These are phyloP conservation scores for Aporrectodea caliginosa DNA, from an alignment of 1,140 invertebrate species.

Conservation along the genomic window DNA sequence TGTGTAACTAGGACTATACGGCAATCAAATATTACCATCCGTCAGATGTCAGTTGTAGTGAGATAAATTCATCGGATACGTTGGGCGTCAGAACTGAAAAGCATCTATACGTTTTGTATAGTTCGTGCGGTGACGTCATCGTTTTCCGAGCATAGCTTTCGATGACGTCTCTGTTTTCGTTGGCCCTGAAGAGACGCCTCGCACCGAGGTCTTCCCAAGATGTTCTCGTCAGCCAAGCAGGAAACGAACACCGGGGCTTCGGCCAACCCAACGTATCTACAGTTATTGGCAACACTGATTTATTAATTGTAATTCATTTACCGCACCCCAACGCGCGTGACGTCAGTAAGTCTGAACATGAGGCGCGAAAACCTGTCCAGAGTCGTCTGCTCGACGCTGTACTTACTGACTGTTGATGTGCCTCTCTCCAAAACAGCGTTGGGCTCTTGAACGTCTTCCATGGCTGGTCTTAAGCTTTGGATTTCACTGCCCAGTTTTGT, in stretches of 20 bases:
- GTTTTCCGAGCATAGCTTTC: not conserved
- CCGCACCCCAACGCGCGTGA: too few relatives aligned
- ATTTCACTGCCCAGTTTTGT: too few relatives aligned
- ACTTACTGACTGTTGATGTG: too few relatives aligned
- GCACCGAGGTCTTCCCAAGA: slow-evolving; percentile 21
- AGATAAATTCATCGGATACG: not conserved
- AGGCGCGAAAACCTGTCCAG: too few relatives aligned
- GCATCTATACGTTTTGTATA: not conserved
- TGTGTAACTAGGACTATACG: too few relatives aligned
- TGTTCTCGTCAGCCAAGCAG: slow-evolving; percentile 12
- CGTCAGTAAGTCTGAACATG: too few relatives aligned
- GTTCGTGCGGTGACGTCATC: not conserved
- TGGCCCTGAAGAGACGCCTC: slow-evolving; percentile 18
- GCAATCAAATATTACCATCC: not conserved
- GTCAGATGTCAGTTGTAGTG: not conserved
- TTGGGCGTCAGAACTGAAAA: not conserved
- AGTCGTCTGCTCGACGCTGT: too few relatives aligned
- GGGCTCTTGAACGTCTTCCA: too few relatives aligned
- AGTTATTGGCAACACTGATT: too few relatives aligned
- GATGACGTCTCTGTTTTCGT: slow-evolving; percentile 1
- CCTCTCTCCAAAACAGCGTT: too few relatives aligned
- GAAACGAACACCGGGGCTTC: slow-evolving; percentile 20
- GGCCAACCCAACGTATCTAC: slow-evolving; percentile 29
- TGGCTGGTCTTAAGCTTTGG: too few relatives aligned
- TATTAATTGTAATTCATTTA: too few relatives aligned